Evolutionary conservation across 2,888 invertebrate genomes (phyloP).

Genomic region (Tipula helvola): DNA sequence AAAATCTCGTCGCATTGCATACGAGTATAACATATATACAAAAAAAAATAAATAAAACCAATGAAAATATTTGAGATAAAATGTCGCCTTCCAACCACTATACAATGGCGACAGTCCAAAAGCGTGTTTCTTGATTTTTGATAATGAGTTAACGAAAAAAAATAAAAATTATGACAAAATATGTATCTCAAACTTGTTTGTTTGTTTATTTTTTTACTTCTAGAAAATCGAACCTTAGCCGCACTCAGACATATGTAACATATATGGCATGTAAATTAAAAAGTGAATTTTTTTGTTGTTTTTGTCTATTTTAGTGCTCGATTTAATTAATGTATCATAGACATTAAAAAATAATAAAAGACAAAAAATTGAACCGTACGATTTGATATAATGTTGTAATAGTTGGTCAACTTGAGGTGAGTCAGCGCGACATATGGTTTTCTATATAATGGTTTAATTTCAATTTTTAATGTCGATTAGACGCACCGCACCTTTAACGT

Average conservation of each 20-base stretch:
- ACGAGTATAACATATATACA: neutral
- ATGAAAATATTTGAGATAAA: neutral
- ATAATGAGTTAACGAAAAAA: neutral
- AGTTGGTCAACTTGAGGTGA: neutral
- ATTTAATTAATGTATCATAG: constrained; percentile 4
- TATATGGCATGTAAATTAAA: neutral
- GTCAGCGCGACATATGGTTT: neutral
- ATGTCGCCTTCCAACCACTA: constrained; percentile 4
- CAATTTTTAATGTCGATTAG: too few relatives aligned
- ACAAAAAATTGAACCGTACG: neutral
- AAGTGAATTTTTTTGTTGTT: neutral
- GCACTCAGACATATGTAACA: neutral
- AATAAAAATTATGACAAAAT: neutral
- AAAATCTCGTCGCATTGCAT: neutral
- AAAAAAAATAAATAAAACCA: neutral
- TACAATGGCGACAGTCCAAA: neutral
- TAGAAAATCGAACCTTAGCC: neutral
- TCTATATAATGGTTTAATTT: neutral
- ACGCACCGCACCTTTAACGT: too few relatives aligned
- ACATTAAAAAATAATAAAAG: neutral
- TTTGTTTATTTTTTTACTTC: neutral
- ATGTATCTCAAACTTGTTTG: neutral
- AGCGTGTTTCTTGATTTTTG: neutral
- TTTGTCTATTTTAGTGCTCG: neutral
- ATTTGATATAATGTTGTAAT: neutral